Evolutionary conservation across 2,113 vertebrate genomes (phyloP).

Genomic region (Suncus etruscus): DNA sequence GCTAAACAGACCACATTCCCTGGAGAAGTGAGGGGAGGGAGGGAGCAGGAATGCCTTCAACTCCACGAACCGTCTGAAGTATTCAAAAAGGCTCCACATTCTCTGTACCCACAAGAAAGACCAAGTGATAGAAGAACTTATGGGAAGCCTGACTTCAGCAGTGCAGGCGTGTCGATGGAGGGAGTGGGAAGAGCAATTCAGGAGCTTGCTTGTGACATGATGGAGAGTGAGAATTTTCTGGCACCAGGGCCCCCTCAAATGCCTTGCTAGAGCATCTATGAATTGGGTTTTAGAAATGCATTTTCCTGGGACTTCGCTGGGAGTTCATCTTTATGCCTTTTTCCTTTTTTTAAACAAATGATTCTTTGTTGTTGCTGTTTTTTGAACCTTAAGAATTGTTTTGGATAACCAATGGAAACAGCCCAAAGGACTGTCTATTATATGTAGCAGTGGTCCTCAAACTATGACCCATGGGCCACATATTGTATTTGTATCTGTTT

Average conservation of each 20-base stretch:
- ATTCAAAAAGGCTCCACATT: constrained; percentile 76
- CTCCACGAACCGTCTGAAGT: constrained; percentile 64
- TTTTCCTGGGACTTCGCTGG: background rate
- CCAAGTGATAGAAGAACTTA: constrained; percentile 28
- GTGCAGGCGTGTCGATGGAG: too few relatives aligned
- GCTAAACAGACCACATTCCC: constrained; percentile 27
- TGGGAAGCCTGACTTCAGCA: constrained; percentile 22
- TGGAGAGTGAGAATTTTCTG: background rate
- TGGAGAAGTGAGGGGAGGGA: background rate
- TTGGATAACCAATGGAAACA: too few relatives aligned
- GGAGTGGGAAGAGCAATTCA: background rate
- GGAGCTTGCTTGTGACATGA: constrained; percentile 56
- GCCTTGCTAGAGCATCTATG: background rate
- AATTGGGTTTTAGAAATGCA: constrained; percentile 40
- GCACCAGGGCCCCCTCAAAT: background rate
- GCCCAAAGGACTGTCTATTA: too few relatives aligned
- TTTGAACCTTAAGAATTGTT: too few relatives aligned
- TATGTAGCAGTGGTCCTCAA: too few relatives aligned
- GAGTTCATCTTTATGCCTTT: background rate
- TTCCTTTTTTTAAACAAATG: background rate
- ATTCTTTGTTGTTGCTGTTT: background rate
- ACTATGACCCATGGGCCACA: too few relatives aligned
- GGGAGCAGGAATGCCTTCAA: constrained; percentile 70
- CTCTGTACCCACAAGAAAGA: constrained; percentile 81
- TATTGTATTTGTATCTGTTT: too few relatives aligned